These are phyloP conservation scores for Cyphomyrmex costatus DNA, from an alignment of 1,140 invertebrate species.

Conservation along the genomic window DNA sequence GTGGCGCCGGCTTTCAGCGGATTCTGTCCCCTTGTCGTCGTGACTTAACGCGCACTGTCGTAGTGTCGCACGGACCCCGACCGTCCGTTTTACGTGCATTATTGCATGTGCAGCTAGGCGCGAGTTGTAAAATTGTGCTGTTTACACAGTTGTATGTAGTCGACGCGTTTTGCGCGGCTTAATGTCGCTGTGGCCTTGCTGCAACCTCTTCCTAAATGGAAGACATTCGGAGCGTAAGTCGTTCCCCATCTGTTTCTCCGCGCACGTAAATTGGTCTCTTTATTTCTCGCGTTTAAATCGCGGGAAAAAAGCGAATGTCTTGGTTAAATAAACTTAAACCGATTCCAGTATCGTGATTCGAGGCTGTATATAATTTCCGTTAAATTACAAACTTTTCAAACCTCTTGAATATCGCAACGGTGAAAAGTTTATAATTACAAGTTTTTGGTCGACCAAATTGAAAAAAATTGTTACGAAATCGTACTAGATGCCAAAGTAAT, in stretches of 20 bases:
- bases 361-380: background rate
- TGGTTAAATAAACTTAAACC: constrained; percentile 21
- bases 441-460: background rate
- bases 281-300: constrained; percentile 19
- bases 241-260: constrained; percentile 27
- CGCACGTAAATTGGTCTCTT: constrained; percentile 39
- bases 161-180: constrained; percentile 12
- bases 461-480: background rate
- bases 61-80: background rate
- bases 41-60: constrained; percentile 10
- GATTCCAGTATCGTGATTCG: background rate
- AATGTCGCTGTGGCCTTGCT: background rate
- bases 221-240: background rate
- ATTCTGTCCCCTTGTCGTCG: constrained; percentile 46
- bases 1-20: constrained; percentile 63
- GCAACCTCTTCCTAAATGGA: background rate
- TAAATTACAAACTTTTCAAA: background rate
- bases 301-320: background rate
- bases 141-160: constrained; percentile 24
- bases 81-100: constrained; percentile 16
- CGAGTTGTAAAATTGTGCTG: constrained; percentile 42
- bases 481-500: background rate
- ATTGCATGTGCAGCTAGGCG: background rate
- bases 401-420: background rate
- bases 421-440: background rate